Conservation (phyloP, 2,113 vertebrate species). For the Caranx melampygus region DNA sequence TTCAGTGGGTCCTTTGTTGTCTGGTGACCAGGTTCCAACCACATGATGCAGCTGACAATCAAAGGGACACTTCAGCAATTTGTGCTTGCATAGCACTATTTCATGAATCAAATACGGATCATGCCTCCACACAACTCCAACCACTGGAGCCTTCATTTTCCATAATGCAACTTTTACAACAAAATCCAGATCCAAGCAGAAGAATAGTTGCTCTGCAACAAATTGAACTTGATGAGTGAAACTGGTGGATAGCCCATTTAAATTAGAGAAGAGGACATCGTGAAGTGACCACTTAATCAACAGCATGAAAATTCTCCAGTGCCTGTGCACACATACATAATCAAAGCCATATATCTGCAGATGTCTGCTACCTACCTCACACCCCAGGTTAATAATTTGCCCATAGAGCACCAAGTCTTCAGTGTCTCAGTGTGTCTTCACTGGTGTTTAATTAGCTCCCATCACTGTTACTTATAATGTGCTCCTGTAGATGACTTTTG, state of each 20-base stretch:
- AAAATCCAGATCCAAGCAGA: no score
- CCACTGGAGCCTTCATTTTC: no score
- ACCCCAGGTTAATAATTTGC: background rate
- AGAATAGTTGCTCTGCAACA: no score
- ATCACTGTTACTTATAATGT: slow-evolving; percentile 11
- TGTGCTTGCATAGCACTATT: no score
- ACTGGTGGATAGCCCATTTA: background rate
- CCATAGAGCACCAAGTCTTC: background rate
- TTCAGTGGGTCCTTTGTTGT: no score
- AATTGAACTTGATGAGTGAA: no score
- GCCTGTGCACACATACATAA: background rate
- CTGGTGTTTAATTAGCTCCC: slow-evolving; percentile 14
- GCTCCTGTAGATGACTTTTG: slow-evolving; percentile 17
- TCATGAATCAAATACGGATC: no score
- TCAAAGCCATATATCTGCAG: background rate
- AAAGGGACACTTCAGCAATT: no score
- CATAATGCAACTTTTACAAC: no score
- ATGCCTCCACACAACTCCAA: no score
- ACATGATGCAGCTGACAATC: no score
- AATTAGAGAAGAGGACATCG: background rate
- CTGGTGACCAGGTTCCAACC: no score
- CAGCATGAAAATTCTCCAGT: background rate
- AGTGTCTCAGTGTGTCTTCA: background rate
- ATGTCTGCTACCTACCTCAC: background rate
- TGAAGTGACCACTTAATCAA: background rate